Conservation (phyloP, 2,888 invertebrate genomes). For the Drosophila sordidula region DNA sequence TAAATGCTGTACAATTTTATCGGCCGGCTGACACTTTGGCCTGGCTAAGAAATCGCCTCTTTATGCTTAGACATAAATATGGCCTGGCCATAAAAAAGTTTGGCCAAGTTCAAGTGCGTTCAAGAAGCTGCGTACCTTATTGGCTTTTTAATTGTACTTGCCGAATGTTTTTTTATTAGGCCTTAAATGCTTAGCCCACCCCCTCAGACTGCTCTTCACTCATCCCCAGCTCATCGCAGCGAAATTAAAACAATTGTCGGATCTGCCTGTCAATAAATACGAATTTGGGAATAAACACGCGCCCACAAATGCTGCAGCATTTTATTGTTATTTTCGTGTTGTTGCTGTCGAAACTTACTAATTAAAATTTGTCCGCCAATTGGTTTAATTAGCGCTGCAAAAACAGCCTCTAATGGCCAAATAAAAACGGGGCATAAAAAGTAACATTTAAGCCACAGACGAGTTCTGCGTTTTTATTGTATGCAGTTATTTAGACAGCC, state of each 20-base stretch:
- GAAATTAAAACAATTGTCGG: slow-evolving; percentile 74
- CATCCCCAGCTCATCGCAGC: not conserved
- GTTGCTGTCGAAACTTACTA: slow-evolving; percentile 46
- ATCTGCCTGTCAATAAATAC: slow-evolving; percentile 49
- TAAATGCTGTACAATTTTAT: slow-evolving; percentile 5
- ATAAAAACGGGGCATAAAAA: slow-evolving; percentile 46
- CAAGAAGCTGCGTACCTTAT: slow-evolving; percentile 50
- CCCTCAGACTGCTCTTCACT: not conserved
- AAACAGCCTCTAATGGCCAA: slow-evolving; percentile 55
- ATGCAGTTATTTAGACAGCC: slow-evolving; percentile 15
- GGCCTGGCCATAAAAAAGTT: slow-evolving; percentile 65
- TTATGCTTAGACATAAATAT: slow-evolving; percentile 66
- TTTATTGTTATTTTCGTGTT: slow-evolving; percentile 44
- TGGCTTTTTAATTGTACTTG: slow-evolving; percentile 72
- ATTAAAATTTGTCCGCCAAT: slow-evolving; percentile 73
- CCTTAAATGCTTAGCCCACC: slow-evolving; percentile 53
- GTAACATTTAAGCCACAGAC: slow-evolving; percentile 13
- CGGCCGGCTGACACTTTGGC: slow-evolving; percentile 34
- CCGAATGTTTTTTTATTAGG: slow-evolving; percentile 67
- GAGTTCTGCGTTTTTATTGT: slow-evolving; percentile 22
- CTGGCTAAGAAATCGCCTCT: slow-evolving; percentile 22
- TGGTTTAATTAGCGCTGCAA: slow-evolving; percentile 71
- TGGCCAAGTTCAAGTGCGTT: slow-evolving; percentile 51
- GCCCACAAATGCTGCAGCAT: slow-evolving; percentile 52
- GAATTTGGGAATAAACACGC: slow-evolving; percentile 58